These are phyloP conservation scores for Ophonus ardosiacus DNA, from an alignment of 2,888 invertebrate genomes.

Conservation along the genomic window DNA sequence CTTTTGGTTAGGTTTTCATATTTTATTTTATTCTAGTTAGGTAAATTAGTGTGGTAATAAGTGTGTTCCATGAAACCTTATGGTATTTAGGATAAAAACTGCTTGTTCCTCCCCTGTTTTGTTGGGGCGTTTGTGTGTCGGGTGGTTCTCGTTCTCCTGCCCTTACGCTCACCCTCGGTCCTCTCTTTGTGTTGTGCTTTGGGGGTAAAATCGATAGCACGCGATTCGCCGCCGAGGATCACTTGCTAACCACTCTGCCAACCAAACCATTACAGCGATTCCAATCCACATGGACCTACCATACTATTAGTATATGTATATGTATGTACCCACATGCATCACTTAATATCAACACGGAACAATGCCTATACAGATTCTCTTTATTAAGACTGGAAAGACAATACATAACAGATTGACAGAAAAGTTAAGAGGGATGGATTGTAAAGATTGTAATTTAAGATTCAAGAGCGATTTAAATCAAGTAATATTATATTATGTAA, in stretches of 20 bases:
- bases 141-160: background rate
- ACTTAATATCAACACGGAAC: background rate
- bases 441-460: too few relatives aligned
- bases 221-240: constrained; percentile 51
- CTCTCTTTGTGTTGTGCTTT: constrained; percentile 49
- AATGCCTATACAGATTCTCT: background rate
- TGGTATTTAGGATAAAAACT: background rate
- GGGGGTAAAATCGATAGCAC: constrained; percentile 49
- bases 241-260: constrained; percentile 39
- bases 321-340: background rate
- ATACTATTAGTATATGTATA: background rate
- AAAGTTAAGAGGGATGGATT: too few relatives aligned
- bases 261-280: background rate
- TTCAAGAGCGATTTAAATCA: too few relatives aligned
- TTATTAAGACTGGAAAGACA: background rate
- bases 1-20: too few relatives aligned
- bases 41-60: too few relatives aligned
- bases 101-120: background rate
- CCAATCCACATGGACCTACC: background rate
- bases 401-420: too few relatives aligned
- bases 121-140: background rate
- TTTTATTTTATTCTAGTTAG: too few relatives aligned
- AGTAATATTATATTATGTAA: too few relatives aligned
- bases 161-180: background rate
- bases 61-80: too few relatives aligned